A percentile compares a stretch with the other conserved stretches of the same genome.
phyloP scores from a whole-genome alignment of 1,140 invertebrate genomes.

The Lasioglossum albipes region DNA sequence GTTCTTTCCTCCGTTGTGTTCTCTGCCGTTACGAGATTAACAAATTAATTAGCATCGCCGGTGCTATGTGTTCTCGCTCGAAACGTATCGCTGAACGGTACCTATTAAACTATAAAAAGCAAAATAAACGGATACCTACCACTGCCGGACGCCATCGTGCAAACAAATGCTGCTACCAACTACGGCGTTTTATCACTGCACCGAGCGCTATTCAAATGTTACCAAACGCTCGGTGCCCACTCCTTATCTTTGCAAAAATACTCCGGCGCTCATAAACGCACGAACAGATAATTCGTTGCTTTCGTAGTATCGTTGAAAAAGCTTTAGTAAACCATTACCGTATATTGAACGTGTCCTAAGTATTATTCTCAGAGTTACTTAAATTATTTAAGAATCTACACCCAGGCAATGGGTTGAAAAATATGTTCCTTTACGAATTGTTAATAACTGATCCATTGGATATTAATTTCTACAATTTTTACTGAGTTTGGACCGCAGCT shows the following conservation, averaged over 20 bases:
- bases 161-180: slow-evolving; percentile 64
- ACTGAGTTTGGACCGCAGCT: too few relatives aligned
- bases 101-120: slow-evolving; percentile 47
- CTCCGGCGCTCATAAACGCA: background rate
- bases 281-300: background rate
- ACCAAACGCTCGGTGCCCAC: background rate
- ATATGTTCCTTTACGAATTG: too few relatives aligned
- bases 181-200: slow-evolving; percentile 28
- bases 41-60: background rate
- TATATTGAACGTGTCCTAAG: too few relatives aligned
- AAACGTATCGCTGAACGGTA: slow-evolving; percentile 10
- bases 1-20: slow-evolving; percentile 63
- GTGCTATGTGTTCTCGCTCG: background rate
- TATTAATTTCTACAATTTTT: too few relatives aligned
- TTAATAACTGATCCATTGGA: too few relatives aligned
- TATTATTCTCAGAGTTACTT: background rate
- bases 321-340: background rate
- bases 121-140: slow-evolving; percentile 63
- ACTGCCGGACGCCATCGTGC: slow-evolving; percentile 69
- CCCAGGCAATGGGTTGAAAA: too few relatives aligned
- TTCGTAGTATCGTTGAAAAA: background rate
- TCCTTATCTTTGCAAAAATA: background rate
- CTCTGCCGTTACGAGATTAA: slow-evolving; percentile 52
- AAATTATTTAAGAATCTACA: background rate
- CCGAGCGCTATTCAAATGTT: slow-evolving; percentile 34